Conservation (phyloP, 2,888 invertebrate species). For the Napeogenes sylphis region DNA sequence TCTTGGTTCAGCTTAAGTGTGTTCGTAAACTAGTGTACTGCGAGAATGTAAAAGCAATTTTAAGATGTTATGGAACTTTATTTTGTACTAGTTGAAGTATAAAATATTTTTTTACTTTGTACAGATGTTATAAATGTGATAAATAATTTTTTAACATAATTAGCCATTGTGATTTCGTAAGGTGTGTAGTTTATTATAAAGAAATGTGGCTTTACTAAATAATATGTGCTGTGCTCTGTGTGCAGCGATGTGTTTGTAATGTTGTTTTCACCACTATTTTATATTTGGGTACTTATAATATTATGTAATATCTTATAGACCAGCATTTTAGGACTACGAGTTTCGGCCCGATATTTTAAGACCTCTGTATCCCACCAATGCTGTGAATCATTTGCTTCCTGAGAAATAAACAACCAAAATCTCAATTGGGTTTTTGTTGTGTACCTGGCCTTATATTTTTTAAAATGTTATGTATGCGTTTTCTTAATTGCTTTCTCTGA, state of each 20-base stretch:
- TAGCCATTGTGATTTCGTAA: slow-evolving; percentile 76
- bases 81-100: slow-evolving; percentile 67
- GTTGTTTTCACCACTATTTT: slow-evolving; percentile 71
- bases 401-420: slow-evolving; percentile 76
- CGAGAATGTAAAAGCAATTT: slow-evolving; percentile 7
- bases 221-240: slow-evolving; percentile 45
- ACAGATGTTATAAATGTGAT: slow-evolving; percentile 76
- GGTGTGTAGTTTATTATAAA: slow-evolving; percentile 66
- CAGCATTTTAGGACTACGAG: slow-evolving; percentile 59
- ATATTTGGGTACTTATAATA: slow-evolving; percentile 72
- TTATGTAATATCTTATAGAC: slow-evolving; percentile 64
- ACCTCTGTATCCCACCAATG: slow-evolving; percentile 76
- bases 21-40: neutral
- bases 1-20: neutral
- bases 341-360: slow-evolving; percentile 72
- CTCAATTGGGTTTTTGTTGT: slow-evolving; percentile 31
- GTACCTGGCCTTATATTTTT: too few relatives aligned
- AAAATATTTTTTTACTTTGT: slow-evolving; percentile 76
- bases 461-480: too few relatives aligned
- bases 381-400: slow-evolving; percentile 78
- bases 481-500: too few relatives aligned
- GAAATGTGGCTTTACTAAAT: slow-evolving; percentile 69
- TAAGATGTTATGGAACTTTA: slow-evolving; percentile 54
- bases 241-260: slow-evolving; percentile 55
- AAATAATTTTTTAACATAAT: slow-evolving; percentile 71